Conservation (phyloP, 1,140 invertebrate genomes). For the Anastrepha obliqua region DNA sequence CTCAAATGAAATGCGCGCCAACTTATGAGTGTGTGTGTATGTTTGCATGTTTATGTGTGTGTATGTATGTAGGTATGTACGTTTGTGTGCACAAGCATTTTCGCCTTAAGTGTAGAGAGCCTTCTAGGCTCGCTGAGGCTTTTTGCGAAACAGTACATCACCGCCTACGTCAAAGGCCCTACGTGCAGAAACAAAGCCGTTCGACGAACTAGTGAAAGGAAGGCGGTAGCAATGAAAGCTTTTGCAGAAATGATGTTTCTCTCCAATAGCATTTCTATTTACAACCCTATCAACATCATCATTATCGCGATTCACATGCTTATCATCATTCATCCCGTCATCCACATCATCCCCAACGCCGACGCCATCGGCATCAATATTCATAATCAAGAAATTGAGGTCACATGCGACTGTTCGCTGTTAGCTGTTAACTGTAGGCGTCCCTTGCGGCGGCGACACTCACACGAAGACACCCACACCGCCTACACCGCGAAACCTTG, state of each 20-base stretch:
- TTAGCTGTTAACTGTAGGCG: neutral
- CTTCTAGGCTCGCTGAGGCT: neutral
- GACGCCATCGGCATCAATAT: slow-evolving; percentile 33
- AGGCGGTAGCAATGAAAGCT: neutral
- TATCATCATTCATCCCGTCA: neutral
- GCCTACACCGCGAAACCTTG: neutral
- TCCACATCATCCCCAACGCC: neutral
- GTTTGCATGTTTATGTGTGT: no score
- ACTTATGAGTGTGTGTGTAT: no score
- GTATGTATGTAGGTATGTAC: no score
- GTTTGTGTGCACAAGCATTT: no score
- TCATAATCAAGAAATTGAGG: slow-evolving; percentile 52
- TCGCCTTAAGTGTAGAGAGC: neutral
- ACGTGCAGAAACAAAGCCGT: neutral
- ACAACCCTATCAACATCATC: neutral
- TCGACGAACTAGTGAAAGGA: neutral
- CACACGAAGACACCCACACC: neutral
- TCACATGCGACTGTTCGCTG: slow-evolving; percentile 4
- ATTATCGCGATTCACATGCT: neutral
- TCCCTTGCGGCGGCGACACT: neutral
- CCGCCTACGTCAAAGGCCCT: neutral
- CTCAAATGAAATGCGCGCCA: neutral
- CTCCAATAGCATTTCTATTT: neutral
- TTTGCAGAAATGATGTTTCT: no score
- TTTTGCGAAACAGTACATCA: neutral